These are phyloP conservation scores for Drosophila austrosaltans DNA, from an alignment of 2,888 invertebrate genomes.

Conservation along the genomic window DNA sequence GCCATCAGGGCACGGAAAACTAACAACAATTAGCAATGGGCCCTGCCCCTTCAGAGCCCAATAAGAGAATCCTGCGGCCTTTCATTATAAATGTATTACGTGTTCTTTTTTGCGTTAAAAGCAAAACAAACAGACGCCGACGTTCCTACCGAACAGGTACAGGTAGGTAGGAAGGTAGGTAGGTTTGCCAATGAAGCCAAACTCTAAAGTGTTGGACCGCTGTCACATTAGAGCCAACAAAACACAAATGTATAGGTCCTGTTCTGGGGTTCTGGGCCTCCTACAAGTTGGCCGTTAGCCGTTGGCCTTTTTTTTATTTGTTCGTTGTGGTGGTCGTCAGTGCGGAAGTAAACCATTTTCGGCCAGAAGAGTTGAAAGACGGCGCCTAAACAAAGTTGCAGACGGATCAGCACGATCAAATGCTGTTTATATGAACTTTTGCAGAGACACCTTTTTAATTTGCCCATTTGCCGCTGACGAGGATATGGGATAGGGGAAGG, in stretches of 20 bases:
- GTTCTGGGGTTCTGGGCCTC: constrained; percentile 29
- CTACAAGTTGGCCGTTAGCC: constrained; percentile 59
- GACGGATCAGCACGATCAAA: constrained; percentile 61
- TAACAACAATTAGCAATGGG: constrained; percentile 65
- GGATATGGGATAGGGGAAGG: no score
- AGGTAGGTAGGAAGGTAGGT: constrained; percentile 35
- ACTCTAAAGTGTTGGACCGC: constrained; percentile 69
- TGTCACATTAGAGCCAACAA: constrained; percentile 69
- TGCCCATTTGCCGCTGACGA: constrained; percentile 64
- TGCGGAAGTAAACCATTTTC: constrained; percentile 76
- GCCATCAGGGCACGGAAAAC: constrained; percentile 48
- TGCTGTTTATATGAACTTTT: constrained; percentile 69
- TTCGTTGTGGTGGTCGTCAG: constrained; percentile 48
- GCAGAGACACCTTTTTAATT: constrained; percentile 77
- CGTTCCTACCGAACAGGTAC: constrained; percentile 47
- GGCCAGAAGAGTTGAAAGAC: constrained; percentile 60
- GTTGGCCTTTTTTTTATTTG: background rate
- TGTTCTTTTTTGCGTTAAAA: constrained; percentile 66
- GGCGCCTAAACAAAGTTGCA: constrained; percentile 74
- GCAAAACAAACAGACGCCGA: constrained; percentile 73
- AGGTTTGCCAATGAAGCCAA: constrained; percentile 21
- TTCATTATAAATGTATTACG: constrained; percentile 75
- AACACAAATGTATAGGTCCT: constrained; percentile 16
- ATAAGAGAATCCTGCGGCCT: constrained; percentile 46
- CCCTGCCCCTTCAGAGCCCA: constrained; percentile 11